phyloP scores from a whole-genome alignment of 2,113 vertebrate species.

The Corydoras maculifer region DNA sequence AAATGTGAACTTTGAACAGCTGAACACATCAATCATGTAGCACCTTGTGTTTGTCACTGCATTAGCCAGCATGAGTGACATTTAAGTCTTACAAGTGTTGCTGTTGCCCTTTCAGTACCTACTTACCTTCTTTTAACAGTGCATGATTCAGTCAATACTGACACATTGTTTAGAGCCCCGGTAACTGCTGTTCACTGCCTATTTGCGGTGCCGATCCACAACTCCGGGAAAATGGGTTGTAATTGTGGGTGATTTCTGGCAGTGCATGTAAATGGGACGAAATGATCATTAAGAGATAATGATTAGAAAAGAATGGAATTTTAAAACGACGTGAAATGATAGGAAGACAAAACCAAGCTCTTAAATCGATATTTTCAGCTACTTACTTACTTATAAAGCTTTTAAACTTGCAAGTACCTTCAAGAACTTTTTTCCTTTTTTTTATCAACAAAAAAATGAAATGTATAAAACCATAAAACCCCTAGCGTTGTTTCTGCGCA shows the following conservation, averaged over 20 bases:
- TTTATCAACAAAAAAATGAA: no score
- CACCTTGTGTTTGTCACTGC: conserved; percentile 64
- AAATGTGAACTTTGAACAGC: conserved; percentile 65
- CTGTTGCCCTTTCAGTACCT: conserved; percentile 58
- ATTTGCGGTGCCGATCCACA: conserved; percentile 23
- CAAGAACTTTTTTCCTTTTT: no score
- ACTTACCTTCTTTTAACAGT: conserved; percentile 61
- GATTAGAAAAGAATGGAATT: conserved; percentile 27
- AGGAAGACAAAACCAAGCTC: background rate
- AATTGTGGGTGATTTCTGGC: conserved; percentile 42
- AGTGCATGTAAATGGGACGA: conserved; percentile 45
- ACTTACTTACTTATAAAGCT: no score
- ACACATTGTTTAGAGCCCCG: conserved; percentile 46
- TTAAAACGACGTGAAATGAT: conserved; percentile 17
- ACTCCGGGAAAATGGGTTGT: conserved; percentile 37
- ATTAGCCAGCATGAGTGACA: conserved; percentile 70
- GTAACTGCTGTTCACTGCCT: conserved; percentile 41
- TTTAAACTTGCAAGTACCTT: no score
- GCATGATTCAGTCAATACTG: conserved; percentile 64
- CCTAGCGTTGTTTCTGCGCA: no score
- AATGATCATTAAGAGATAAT: conserved; percentile 32
- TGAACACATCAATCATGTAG: conserved; percentile 59
- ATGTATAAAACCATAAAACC: no score
- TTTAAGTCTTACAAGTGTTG: conserved; percentile 66
- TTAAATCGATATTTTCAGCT: conserved; percentile 8